Percentiles rank a stretch among this genome's conserved stretches.
Conservation (phyloP, 2,888 invertebrate genomes). For the Julus scanicus region DNA sequence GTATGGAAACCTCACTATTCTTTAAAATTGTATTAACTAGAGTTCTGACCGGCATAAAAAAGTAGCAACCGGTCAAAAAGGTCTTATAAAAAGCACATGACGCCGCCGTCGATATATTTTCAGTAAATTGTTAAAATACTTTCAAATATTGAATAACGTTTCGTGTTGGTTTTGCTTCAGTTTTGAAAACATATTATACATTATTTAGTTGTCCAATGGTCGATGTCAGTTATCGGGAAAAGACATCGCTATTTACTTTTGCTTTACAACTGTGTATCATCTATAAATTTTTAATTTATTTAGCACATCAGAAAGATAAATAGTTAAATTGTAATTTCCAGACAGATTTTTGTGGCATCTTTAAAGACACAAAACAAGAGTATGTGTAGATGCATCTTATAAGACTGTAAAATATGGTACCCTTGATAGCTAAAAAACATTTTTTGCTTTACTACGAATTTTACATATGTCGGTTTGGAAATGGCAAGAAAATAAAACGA, state of each 20-base stretch:
- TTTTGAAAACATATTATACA: background rate
- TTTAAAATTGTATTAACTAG: background rate
- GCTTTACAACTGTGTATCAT: background rate
- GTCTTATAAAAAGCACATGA: background rate
- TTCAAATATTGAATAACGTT: slow-evolving; percentile 1
- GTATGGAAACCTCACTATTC: background rate
- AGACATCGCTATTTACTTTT: background rate
- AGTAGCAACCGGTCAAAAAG: background rate
- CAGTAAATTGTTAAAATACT: background rate
- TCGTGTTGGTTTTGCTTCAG: background rate
- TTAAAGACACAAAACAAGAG: background rate
- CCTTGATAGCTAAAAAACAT: background rate
- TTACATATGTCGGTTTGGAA: background rate
- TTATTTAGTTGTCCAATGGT: background rate
- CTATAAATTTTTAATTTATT: background rate
- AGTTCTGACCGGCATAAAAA: background rate
- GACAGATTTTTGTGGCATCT: background rate
- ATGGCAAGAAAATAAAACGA: background rate
- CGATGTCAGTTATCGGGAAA: background rate
- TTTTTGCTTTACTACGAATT: background rate
- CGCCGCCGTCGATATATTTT: background rate
- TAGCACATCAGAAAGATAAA: background rate
- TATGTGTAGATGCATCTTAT: background rate
- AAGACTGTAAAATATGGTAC: background rate
- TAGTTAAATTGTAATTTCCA: slow-evolving; percentile 21